phyloP scores from a whole-genome alignment of 2,888 invertebrate species.

The Mesodorylaimus sp. region DNA sequence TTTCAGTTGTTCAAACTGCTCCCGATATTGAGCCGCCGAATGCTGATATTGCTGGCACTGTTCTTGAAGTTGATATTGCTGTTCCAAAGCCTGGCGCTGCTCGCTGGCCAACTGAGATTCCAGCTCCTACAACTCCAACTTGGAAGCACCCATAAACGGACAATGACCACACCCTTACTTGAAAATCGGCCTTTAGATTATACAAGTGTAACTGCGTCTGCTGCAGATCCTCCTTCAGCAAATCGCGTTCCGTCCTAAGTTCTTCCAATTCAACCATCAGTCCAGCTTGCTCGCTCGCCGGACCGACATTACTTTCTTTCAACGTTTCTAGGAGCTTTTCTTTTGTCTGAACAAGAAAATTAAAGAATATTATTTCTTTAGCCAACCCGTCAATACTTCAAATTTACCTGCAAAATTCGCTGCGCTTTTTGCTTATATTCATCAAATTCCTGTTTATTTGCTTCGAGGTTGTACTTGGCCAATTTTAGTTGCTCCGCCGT shows the following conservation, averaged over 20 bases:
- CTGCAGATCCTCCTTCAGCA: constrained; percentile 43
- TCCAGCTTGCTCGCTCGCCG: neutral
- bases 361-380: no score
- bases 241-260: constrained; percentile 40
- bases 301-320: constrained; percentile 3
- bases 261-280: constrained; percentile 10
- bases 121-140: constrained; percentile 8
- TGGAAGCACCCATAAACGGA: neutral
- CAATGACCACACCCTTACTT: constrained; percentile 22
- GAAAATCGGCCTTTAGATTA: constrained; percentile 37
- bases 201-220: constrained; percentile 35
- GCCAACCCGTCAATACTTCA: no score
- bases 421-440: constrained; percentile 61
- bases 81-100: constrained; percentile 10
- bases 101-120: constrained; percentile 11
- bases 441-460: constrained; percentile 44
- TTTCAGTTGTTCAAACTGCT: constrained; percentile 11
- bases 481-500: constrained; percentile 30
- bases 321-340: constrained; percentile 51
- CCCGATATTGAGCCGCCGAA: constrained; percentile 10
- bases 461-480: constrained; percentile 31
- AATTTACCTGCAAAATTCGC: constrained; percentile 47
- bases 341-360: constrained; percentile 36
- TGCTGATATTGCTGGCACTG: constrained; percentile 12
- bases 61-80: constrained; percentile 12